phyloP scores from a whole-genome alignment of 2,888 invertebrate species.

The Agonopterix heracliana region DNA sequence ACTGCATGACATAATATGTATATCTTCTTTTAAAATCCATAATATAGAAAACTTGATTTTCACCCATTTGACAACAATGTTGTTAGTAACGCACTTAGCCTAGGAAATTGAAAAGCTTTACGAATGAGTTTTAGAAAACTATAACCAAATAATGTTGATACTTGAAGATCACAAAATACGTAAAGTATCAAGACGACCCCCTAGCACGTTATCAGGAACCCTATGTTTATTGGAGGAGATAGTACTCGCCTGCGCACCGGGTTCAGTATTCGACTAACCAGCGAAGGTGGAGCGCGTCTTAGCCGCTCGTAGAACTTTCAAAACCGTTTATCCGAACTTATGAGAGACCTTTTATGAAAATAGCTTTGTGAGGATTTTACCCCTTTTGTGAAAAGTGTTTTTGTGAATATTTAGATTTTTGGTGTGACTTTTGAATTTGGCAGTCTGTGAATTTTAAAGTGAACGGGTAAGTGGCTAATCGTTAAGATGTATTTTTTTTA shows the following conservation, averaged over 20 bases:
- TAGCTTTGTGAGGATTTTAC: too few species aligned
- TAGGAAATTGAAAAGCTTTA: too few species aligned
- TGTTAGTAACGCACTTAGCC: too few species aligned
- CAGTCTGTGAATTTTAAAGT: neutral
- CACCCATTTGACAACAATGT: too few species aligned
- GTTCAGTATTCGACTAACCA: constrained; percentile 47
- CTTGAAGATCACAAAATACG: too few species aligned
- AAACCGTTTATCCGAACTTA: neutral
- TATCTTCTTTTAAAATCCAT: too few species aligned
- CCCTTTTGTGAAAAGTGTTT: neutral
- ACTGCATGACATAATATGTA: too few species aligned
- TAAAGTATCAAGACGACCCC: constrained; percentile 41
- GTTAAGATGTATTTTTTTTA: too few species aligned
- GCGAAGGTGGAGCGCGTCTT: constrained; percentile 49
- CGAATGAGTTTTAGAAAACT: too few species aligned
- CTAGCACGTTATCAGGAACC: constrained; percentile 59
- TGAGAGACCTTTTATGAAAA: neutral
- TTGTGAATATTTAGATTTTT: constrained; percentile 1
- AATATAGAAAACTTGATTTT: too few species aligned
- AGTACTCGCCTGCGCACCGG: constrained; percentile 38
- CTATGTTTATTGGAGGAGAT: constrained; percentile 55
- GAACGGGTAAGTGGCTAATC: neutral
- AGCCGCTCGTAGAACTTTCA: constrained; percentile 24
- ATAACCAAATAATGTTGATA: too few species aligned
- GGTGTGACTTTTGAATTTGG: constrained; percentile 9